These are phyloP conservation scores for Dolichotis patagonum DNA, from an alignment of 2,113 vertebrate species.

Conservation along the genomic window DNA sequence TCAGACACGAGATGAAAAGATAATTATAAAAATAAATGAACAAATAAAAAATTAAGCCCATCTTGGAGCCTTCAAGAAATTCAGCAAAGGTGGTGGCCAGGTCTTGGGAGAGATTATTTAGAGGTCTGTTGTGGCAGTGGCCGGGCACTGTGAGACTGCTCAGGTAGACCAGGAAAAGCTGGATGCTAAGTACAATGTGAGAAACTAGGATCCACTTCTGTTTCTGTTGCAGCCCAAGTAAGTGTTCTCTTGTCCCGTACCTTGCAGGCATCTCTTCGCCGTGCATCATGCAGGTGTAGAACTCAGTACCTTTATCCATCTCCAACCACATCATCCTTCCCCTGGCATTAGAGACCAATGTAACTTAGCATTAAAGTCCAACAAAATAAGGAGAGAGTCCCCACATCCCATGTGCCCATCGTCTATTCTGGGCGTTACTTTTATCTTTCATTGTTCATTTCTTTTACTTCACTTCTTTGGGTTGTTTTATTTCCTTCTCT, in stretches of 20 bases:
- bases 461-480: neutral
- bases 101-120: neutral
- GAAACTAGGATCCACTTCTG: neutral
- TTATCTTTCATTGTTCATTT: neutral
- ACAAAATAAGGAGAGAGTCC: neutral
- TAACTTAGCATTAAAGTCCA: neutral
- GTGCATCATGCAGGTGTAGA: rapidly evolving
- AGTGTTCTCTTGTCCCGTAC: neutral
- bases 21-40: neutral
- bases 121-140: neutral
- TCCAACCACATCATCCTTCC: neutral
- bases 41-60: neutral
- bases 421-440: neutral
- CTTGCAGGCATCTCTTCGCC: neutral
- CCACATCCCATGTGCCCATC: no score
- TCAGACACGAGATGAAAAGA: neutral
- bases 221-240: neutral
- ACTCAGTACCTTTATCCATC: neutral
- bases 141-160: neutral
- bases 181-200: neutral
- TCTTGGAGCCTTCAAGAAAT: neutral
- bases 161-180: neutral
- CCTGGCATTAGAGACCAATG: neutral
- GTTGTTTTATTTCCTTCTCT: neutral
- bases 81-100: neutral